Percentiles rank a stretch among this genome's conserved stretches.
Evolutionary conservation across 2,113 vertebrate species (phyloP).

Genomic region (Petaurus breviceps): DNA sequence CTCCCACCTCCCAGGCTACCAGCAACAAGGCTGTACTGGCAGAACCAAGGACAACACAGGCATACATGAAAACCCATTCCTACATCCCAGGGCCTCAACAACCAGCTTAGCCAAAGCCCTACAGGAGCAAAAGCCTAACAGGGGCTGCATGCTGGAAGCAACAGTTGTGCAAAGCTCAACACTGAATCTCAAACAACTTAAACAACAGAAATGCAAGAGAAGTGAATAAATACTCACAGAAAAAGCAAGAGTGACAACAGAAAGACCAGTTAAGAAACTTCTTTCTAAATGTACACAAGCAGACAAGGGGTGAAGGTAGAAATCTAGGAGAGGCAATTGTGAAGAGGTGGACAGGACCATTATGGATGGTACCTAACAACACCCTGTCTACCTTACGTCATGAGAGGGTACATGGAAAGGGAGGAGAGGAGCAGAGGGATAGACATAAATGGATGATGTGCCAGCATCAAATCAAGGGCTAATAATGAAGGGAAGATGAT

Average conservation of each 20-base stretch:
- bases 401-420: neutral
- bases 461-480: neutral
- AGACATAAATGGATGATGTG: neutral
- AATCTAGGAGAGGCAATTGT: neutral
- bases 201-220: neutral
- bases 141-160: neutral
- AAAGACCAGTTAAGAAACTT: neutral
- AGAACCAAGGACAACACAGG: neutral
- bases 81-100: neutral
- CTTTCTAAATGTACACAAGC: neutral
- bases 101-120: neutral
- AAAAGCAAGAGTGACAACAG: neutral
- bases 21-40: neutral
- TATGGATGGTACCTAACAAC: neutral
- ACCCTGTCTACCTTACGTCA: neutral
- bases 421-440: neutral
- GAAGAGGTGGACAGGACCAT: neutral
- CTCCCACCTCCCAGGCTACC: neutral
- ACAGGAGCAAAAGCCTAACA: neutral
- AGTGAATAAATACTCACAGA: neutral
- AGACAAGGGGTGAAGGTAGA: neutral
- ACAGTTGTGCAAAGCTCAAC: neutral
- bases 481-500: neutral
- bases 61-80: neutral
- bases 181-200: neutral